phyloP scores from a whole-genome alignment of 2,888 invertebrate species.

The Ormyrus rosae region DNA sequence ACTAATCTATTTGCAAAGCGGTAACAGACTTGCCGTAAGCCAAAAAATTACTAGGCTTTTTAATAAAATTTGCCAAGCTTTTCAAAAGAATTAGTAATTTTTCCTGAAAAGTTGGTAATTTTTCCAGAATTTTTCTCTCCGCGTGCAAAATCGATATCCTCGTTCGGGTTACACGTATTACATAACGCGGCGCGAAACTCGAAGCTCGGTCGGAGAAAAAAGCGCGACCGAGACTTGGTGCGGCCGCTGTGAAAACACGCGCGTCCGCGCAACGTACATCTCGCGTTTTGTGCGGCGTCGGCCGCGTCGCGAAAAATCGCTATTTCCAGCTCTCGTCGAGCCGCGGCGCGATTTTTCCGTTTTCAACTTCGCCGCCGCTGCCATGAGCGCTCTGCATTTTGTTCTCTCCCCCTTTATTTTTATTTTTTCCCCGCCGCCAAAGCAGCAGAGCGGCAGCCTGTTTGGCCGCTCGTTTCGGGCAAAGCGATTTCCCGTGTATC shows the following conservation, averaged over 20 bases:
- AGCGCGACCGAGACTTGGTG: neutral
- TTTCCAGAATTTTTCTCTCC: too few relatives aligned
- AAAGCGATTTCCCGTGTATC: constrained; percentile 60
- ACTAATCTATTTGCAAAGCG: too few relatives aligned
- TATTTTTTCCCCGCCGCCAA: constrained; percentile 18
- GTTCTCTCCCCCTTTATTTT: constrained; percentile 19
- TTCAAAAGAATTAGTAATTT: too few relatives aligned
- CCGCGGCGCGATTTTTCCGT: constrained; percentile 24
- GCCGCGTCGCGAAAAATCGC: constrained; percentile 27
- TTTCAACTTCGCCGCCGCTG: neutral
- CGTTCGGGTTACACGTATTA: too few relatives aligned
- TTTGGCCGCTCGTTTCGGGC: constrained; percentile 39
- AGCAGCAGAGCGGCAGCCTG: neutral
- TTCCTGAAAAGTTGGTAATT: too few relatives aligned
- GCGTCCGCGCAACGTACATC: constrained; percentile 11
- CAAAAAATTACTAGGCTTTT: too few relatives aligned
- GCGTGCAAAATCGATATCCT: too few relatives aligned
- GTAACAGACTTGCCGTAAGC: too few relatives aligned
- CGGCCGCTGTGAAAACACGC: neutral
- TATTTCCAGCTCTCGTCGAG: constrained; percentile 12
- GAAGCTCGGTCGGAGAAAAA: too few relatives aligned
- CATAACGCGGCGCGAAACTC: too few relatives aligned
- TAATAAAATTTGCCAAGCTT: too few relatives aligned
- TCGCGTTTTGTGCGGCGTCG: constrained; percentile 16
- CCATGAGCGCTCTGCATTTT: neutral